Evolutionary conservation across 2,888 invertebrate species (phyloP).

Genomic region (Osmoderma eremita): DNA sequence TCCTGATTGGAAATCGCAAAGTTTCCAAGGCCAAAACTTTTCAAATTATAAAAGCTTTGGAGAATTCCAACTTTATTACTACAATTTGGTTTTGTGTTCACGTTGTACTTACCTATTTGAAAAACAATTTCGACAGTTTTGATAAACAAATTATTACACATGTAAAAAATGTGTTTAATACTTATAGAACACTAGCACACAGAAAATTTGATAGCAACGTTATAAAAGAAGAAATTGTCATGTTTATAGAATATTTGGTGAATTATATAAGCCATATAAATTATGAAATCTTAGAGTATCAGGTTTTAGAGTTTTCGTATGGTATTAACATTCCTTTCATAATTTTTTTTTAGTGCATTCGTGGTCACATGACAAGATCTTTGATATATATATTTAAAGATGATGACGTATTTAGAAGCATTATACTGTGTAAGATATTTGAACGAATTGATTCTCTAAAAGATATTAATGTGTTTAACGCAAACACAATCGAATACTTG

Average conservation of each 20-base stretch:
- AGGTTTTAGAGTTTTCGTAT: conserved; percentile 13
- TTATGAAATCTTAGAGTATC: neutral
- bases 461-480: neutral
- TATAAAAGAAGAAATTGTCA: conserved; percentile 16
- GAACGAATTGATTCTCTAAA: conserved; percentile 8
- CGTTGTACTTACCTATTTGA: neutral
- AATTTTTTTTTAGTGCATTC: conserved; percentile 16
- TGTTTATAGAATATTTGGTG: conserved; percentile 26
- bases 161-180: neutral
- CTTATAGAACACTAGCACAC: neutral
- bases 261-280: conserved; percentile 15
- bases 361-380: conserved; percentile 7
- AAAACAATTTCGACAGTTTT: neutral
- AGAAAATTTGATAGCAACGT: neutral
- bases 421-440: conserved; percentile 8
- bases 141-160: neutral
- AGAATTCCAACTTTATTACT: neutral
- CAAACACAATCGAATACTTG: conserved; percentile 5
- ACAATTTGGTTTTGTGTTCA: conserved; percentile 6
- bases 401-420: conserved; percentile 1
- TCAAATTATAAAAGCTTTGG: conserved; percentile 4
- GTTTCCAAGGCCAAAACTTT: neutral
- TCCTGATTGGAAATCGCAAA: neutral
- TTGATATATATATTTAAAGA: conserved; percentile 22
- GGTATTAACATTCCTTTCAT: neutral